Conservation (phyloP, 2,888 invertebrate species). For the Euplexia lucipara region DNA sequence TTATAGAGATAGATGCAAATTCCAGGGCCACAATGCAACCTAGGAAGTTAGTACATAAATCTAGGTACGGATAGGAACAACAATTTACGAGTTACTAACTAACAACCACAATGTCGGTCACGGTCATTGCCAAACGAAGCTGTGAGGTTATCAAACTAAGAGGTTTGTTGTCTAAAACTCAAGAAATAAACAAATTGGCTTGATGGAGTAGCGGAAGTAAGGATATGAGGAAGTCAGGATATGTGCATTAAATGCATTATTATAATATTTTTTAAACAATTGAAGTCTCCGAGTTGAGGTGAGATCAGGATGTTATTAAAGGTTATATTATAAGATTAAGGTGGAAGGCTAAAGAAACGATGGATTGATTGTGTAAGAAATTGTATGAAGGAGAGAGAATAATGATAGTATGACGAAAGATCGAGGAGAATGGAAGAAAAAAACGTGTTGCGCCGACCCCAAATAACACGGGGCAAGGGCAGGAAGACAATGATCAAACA, state of each 20-base stretch:
- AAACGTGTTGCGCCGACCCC: too few species aligned
- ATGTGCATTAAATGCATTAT: slow-evolving; percentile 10
- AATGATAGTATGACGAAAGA: too few species aligned
- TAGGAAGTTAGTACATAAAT: slow-evolving; percentile 33
- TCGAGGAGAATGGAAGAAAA: too few species aligned
- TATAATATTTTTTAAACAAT: slow-evolving; percentile 10
- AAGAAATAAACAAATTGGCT: slow-evolving; percentile 3
- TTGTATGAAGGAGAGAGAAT: too few species aligned
- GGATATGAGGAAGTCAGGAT: slow-evolving; percentile 29
- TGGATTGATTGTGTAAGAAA: too few species aligned
- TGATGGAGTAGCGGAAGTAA: slow-evolving; percentile 25
- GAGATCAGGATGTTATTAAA: not conserved
- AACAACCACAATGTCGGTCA: slow-evolving; percentile 39
- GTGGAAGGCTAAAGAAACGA: too few species aligned
- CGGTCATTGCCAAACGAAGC: slow-evolving; percentile 47
- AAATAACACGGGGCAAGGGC: too few species aligned
- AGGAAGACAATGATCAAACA: too few species aligned
- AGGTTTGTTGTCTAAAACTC: slow-evolving; percentile 28
- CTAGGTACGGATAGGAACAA: slow-evolving; percentile 14
- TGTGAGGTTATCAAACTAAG: slow-evolving; percentile 34
- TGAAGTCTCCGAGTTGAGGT: not conserved
- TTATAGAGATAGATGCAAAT: slow-evolving; percentile 8
- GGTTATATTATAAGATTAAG: not conserved
- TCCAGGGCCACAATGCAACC: slow-evolving; percentile 4
- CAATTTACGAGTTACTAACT: not conserved